A percentile compares a stretch with the other conserved stretches of the same genome.
Conservation (phyloP, 1,140 invertebrate genomes). For the Tetramorium simillimum region DNA sequence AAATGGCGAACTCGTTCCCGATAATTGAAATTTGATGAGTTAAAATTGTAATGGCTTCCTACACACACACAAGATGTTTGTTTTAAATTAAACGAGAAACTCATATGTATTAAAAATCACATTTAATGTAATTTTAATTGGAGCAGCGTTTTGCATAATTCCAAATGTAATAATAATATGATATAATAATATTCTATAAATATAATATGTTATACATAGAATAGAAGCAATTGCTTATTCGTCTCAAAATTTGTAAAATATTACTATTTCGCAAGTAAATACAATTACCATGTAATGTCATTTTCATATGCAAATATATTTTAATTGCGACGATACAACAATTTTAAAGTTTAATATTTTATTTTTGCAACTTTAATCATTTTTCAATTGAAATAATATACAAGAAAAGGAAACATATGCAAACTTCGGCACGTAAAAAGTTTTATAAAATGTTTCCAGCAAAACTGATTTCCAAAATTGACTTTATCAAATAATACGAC, state of each 20-base stretch:
- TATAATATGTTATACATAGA: background rate
- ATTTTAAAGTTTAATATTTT: background rate
- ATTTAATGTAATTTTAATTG: constrained; percentile 28
- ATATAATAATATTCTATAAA: constrained; percentile 11
- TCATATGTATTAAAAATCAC: background rate
- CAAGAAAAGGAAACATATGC: background rate
- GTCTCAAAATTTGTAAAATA: background rate
- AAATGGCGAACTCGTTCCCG: background rate
- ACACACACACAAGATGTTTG: constrained; percentile 1
- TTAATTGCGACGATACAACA: background rate
- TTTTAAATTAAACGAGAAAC: constrained; percentile 17
- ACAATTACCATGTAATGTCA: background rate
- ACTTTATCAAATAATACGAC: background rate
- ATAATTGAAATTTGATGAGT: constrained; percentile 41
- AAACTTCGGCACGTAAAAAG: background rate
- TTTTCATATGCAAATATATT: constrained; percentile 5
- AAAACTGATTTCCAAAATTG: background rate
- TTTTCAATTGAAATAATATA: background rate
- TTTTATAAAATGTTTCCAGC: background rate
- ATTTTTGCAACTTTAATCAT: background rate
- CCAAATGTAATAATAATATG: background rate
- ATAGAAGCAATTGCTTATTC: background rate
- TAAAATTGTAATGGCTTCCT: constrained; percentile 11
- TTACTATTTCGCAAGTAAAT: background rate
- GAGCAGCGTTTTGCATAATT: background rate